Evolutionary conservation across 1,140 invertebrate species (phyloP).

Genomic region (Eriosoma lanigerum): DNA sequence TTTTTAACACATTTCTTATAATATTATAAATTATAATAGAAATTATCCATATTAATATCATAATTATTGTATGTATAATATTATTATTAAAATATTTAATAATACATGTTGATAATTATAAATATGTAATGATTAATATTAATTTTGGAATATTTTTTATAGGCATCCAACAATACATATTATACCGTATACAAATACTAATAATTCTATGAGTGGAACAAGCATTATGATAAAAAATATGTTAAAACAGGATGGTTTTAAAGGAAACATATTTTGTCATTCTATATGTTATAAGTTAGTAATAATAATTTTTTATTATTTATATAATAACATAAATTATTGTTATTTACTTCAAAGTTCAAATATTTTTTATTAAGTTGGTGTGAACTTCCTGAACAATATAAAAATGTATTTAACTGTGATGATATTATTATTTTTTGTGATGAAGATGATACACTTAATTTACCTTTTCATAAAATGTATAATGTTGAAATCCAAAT

Average conservation of each 20-base stretch:
- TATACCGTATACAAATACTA: background rate
- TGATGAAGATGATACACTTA: background rate
- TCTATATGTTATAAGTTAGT: background rate
- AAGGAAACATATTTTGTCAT: background rate
- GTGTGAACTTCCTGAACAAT: background rate
- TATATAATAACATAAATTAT: no score
- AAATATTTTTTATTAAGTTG: background rate
- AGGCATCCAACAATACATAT: conserved; percentile 30
- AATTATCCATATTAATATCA: no score
- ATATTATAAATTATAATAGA: no score
- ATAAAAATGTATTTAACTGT: background rate
- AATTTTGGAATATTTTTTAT: background rate
- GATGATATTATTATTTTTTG: conserved; percentile 5
- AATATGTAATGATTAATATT: background rate
- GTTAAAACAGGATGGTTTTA: background rate
- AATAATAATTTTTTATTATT: background rate
- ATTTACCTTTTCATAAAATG: background rate
- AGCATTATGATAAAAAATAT: background rate
- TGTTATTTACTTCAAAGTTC: background rate
- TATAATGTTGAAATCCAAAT: background rate
- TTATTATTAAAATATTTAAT: no score
- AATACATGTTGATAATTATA: no score
- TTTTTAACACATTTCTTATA: no score
- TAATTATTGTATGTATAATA: no score
- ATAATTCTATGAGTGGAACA: background rate